phyloP scores from a whole-genome alignment of 2,888 invertebrate genomes.

The Pyrrhosoma nymphula region DNA sequence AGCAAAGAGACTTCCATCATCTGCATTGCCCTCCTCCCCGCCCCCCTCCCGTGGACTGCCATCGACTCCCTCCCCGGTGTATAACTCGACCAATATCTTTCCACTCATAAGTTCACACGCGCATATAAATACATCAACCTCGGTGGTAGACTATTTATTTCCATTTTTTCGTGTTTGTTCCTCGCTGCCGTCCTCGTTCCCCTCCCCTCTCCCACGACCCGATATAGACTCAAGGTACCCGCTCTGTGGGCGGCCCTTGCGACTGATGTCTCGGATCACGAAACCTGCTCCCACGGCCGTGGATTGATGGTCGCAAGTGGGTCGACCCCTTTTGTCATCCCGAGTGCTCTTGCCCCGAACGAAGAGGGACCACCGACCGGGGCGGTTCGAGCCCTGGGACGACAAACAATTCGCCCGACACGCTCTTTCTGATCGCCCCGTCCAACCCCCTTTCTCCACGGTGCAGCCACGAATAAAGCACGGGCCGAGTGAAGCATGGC shows the following conservation, averaged over 20 bases:
- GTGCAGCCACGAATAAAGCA: background rate
- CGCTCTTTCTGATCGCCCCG: background rate
- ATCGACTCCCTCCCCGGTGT: background rate
- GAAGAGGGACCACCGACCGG: background rate
- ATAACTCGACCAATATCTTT: conserved; percentile 15
- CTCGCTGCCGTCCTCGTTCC: background rate
- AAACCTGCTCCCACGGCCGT: background rate
- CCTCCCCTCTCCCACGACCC: background rate
- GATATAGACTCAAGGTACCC: background rate
- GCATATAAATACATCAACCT: background rate
- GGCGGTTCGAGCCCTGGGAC: background rate
- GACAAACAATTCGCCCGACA: background rate
- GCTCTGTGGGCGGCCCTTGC: background rate
- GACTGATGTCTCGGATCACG: conserved; percentile 46
- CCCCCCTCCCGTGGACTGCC: background rate
- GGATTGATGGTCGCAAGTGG: conserved; percentile 35
- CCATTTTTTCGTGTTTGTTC: background rate
- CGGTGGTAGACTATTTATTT: background rate
- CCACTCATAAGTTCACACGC: background rate
- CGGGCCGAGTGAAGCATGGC: background rate
- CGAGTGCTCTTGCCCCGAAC: background rate
- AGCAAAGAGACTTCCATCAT: background rate
- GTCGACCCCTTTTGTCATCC: background rate
- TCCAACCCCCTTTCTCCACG: background rate
- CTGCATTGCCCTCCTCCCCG: background rate